These are phyloP conservation scores for Beris morrisii DNA, from an alignment of 2,888 invertebrate genomes.

Conservation along the genomic window DNA sequence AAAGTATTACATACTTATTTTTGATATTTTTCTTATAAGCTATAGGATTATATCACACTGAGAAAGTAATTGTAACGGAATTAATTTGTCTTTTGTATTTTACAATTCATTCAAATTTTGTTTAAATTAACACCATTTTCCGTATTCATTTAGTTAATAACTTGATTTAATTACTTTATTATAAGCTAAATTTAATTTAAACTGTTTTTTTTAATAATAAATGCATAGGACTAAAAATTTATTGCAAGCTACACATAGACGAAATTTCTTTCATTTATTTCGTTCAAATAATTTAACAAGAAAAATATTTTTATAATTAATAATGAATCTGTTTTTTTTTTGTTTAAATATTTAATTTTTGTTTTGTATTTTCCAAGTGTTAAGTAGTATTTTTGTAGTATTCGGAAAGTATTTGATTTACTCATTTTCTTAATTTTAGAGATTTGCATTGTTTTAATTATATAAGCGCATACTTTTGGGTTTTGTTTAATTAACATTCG, in stretches of 20 bases:
- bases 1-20: too few relatives aligned
- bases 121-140: background rate
- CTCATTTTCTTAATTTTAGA: too few relatives aligned
- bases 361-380: background rate
- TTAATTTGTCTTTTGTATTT: slow-evolving; percentile 5
- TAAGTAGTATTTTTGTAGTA: background rate
- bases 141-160: background rate
- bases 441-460: too few relatives aligned
- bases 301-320: slow-evolving; percentile 3
- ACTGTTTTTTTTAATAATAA: slow-evolving; percentile 22
- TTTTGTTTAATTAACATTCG: too few relatives aligned
- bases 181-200: slow-evolving; percentile 14
- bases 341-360: background rate
- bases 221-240: slow-evolving; percentile 36
- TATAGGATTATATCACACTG: slow-evolving; percentile 30
- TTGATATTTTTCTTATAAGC: background rate
- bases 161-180: slow-evolving; percentile 1
- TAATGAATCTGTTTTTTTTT: slow-evolving; percentile 1
- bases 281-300: background rate
- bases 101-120: background rate
- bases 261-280: slow-evolving; percentile 34
- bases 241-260: slow-evolving; percentile 43
- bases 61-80: slow-evolving; percentile 3
- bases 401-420: too few relatives aligned
- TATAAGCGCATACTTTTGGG: too few relatives aligned